A percentile compares a stretch with the other conserved stretches of the same genome.
Conservation (phyloP, 1,140 invertebrate genomes). For the Oreohelix idahoensis region DNA sequence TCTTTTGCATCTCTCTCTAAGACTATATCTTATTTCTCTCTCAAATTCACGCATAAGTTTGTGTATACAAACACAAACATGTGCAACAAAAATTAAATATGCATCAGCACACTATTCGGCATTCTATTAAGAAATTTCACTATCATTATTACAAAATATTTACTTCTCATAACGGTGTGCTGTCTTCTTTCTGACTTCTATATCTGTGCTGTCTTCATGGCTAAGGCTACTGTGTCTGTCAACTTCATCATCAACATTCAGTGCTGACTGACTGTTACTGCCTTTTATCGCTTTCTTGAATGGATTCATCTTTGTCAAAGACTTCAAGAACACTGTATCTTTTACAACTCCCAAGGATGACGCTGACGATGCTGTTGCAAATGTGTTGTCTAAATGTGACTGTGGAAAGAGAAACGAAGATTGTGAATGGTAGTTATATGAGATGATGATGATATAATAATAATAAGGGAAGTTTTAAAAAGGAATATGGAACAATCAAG, state of each 20-base stretch:
- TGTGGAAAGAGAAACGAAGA: not conserved
- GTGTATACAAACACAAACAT: too few species aligned
- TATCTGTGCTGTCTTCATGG: conserved; percentile 3
- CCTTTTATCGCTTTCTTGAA: conserved; percentile 13
- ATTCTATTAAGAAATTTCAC: too few species aligned
- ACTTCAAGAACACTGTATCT: conserved; percentile 16
- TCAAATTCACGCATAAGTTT: too few species aligned
- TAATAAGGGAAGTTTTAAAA: too few species aligned
- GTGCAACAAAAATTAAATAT: too few species aligned
- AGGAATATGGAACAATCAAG: too few species aligned
- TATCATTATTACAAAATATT: not conserved
- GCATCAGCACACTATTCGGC: too few species aligned
- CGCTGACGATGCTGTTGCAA: not conserved
- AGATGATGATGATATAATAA: too few species aligned
- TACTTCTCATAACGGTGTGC: conserved; percentile 14
- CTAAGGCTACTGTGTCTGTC: conserved; percentile 1
- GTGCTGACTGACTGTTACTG: not conserved
- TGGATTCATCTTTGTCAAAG: conserved; percentile 31
- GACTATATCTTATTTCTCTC: too few species aligned
- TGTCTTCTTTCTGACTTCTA: conserved; percentile 15
- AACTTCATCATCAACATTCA: not conserved
- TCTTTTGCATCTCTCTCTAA: too few species aligned
- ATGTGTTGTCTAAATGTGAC: not conserved
- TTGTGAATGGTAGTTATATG: too few species aligned
- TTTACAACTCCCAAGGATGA: not conserved